Evolutionary conservation across 2,113 vertebrate species (phyloP), one percentile per base, ranked within the genome.

Genomic region (Centropus unirufus): DNA sequence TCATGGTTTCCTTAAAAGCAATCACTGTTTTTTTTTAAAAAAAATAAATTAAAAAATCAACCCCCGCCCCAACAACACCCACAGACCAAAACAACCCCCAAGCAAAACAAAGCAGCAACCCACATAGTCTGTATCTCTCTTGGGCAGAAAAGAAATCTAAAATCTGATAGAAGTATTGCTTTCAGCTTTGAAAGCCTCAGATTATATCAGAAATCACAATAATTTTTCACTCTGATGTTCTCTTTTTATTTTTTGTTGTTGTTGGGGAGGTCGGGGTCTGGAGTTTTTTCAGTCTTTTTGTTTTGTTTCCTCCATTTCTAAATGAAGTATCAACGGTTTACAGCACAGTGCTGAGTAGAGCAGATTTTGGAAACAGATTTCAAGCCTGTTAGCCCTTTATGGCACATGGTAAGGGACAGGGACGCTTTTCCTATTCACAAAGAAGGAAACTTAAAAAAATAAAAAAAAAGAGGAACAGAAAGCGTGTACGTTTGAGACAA

Each of bases 311-410:
- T 24, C 12, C n/a, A 12, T 96, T 97, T 96, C 92, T 44, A 96
- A 95, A 96, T 82, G 95, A 96, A 92, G 91, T 94, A 95, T 95
- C 66, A 46, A 82, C 96, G 91, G 42, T 93, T 97, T 89, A 95
- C 97, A 97, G 83, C 75, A 97, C 55, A 95, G 69, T 36, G 17
- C 80, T 93, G 91, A 95, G 58, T 58, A 95, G 86, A 97, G 68
- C 92, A 97, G 96, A 90, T 47, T 61, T 92, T 93, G 72, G 74
- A 93, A 97, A 96, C 80, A 93, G 36, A 97, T 96, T 97, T 93
- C 89, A 96, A 97, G 92, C 79, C 63, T 92, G 22, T 83, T 79
- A 84, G 68, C 93, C 88, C 95, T 85, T 83, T 83, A 63, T 80
- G 86, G 69, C 76, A 87, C 73, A 73, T 51, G 6, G 73, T 82